Base-by-base conservation (phyloP, 2,113 vertebrate species). In the Melanocharis versteri region DNA sequence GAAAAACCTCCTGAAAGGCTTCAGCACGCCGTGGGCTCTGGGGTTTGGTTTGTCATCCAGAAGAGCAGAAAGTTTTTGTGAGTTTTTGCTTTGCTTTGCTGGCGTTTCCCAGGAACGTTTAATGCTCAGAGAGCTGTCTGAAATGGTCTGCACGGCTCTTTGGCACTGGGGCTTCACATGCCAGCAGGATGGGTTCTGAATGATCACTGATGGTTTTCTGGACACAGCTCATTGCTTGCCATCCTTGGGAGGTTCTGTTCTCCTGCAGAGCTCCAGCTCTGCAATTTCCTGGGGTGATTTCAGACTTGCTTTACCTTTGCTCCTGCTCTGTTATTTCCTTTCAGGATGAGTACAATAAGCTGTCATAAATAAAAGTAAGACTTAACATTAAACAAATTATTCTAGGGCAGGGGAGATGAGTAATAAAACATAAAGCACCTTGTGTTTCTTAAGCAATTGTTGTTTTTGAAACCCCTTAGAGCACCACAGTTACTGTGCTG, bases 1-100 rank as follows among this genome's bases (percentile, higher is more conserved):
- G 70, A 16, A 17, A 75, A 30, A 7, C 51, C 21, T 15, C 45
- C 50, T 21, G 13, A 48, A 7, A 14, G 53, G 57, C 64, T 53
- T 48, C 84, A 20, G 1, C 37, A 9, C 23, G 1, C 35, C 30
- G 0, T 8, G 39, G 8, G 10, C 28, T 42, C 3, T 51, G n/a
- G 37, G 5, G 0, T 2, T 56, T 20, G n/a, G 18, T 82, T 84
- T 64, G 37, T 70, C 31, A 57, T 42, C 47, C 54, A 62, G 50
- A 37, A 4, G 20, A 76, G 35, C 35, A 30, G 30, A 31, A 18
- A 16, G 23, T n/a, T n/a, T n/a, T n/a, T n/a, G n/a, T n/a, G n/a
- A n/a, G n/a, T n/a, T n/a, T n/a, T n/a, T n/a, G n/a, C n/a, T n/a
- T n/a, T n/a, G 72, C 60, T 83, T 69, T 84, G 28, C 47, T 78